Conservation (phyloP, 2,888 invertebrate genomes). For the Deilephila porcellus region DNA sequence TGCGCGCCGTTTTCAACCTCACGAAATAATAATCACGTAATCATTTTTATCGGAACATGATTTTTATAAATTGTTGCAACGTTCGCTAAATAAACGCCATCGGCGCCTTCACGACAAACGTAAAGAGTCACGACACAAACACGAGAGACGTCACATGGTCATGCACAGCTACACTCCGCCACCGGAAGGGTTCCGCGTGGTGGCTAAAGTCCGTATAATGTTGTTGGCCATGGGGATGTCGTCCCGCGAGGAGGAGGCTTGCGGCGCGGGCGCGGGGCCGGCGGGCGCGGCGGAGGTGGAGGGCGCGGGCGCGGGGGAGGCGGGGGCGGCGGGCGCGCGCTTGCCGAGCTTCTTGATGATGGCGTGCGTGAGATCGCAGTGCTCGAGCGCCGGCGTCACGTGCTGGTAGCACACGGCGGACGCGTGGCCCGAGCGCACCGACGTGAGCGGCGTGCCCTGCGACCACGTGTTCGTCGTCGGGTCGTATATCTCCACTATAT, state of each 20-base stretch:
- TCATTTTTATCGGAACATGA: not conserved
- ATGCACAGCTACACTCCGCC: slow-evolving; percentile 35
- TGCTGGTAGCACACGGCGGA: slow-evolving; percentile 94
- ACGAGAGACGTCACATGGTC: not conserved
- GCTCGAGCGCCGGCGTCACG: slow-evolving; percentile 76
- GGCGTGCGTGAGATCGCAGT: slow-evolving; percentile 48
- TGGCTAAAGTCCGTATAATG: slow-evolving; percentile 72
- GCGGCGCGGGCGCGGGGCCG: slow-evolving; percentile 28
- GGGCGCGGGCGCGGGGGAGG: slow-evolving; percentile 35
- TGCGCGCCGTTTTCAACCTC: not conserved
- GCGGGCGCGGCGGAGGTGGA: slow-evolving; percentile 38
- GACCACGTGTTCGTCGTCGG: slow-evolving; percentile 91
- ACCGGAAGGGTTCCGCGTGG: slow-evolving; percentile 51
- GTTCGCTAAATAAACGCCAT: not conserved
- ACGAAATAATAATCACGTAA: too few relatives aligned
- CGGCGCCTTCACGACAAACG: not conserved
- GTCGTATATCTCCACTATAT: slow-evolving; percentile 95
- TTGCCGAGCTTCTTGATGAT: slow-evolving; percentile 52
- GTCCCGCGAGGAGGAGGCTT: slow-evolving; percentile 47
- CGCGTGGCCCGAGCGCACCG: slow-evolving; percentile 96
- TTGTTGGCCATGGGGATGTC: slow-evolving; percentile 72
- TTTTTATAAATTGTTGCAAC: not conserved
- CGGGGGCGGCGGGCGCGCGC: slow-evolving; percentile 44
- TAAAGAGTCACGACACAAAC: not conserved
- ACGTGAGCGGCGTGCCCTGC: slow-evolving; percentile 90